Base-by-base conservation (phyloP, 2,113 vertebrate species). In the Ranitomeya imitator region DNA sequence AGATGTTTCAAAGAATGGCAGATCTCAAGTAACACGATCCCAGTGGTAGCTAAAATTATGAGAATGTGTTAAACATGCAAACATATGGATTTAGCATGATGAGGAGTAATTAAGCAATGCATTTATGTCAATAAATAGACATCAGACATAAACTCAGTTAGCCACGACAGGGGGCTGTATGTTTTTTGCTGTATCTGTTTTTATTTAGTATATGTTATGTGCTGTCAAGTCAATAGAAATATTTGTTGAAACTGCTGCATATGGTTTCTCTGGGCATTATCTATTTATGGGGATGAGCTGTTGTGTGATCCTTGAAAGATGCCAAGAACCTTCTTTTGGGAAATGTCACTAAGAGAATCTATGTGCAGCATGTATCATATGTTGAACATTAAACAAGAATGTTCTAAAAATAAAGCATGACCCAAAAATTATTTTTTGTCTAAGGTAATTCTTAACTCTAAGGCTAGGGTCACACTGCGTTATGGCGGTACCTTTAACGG, bases 11-110 rank as follows among this genome's bases (percentile, higher is more conserved):
- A 21, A 59, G 69, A 76, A 76, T 71, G 63, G 65, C 82, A 84
- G 15, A 84, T 71, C 71, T 84, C 65, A 84, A 55, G 55, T 59
- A 76, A 61, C 69, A 21, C 21, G 55, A 85, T 85, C 83, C 83
- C 83, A 60, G 45, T 85, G 37, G 67, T 59, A 21, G n/a, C 23
- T 57, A n/a, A 60, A 85, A 59, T 60, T 57, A 55, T 73, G 51
- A 85, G n/a, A 85, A 16, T 8, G 19, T 85, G 84, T 76, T 85
- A 60, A 85, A 76, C 84, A 85, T 76, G 55, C 84, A 85, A 57
- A 76, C 71, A 76, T 85, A 76, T 85, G 84, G 84, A 59, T 85
- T 73, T 85, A 73, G 60, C 69, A 59, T 76, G 69, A 74, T 76
- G 16, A 51, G 67, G 54, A 60, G 31, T 21, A 76, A 74, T 85